Base-by-base conservation (phyloP, 2,888 invertebrate genomes). In the Germaria angustata region DNA sequence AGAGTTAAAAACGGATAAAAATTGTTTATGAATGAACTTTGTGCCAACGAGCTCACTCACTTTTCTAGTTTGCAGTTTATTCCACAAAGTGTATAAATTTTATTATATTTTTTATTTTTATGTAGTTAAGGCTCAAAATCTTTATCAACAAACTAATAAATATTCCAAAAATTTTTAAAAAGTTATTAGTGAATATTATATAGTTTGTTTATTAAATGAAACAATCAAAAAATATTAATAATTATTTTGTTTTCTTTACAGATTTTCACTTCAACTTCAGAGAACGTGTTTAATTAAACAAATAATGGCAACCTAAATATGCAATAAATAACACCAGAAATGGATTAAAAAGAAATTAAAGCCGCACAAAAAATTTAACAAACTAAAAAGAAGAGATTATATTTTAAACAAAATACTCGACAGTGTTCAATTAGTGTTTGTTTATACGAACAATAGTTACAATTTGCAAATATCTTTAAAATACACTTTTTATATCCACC, bases 381-480 rank as follows among this genome's bases (percentile, higher is more conserved):
- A 65, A 34, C 36, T 39, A 68, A n/a, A 46, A 13, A 46, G 24
- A 55, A 32, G 46, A 13, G 22, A 39, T 17, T 36, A 24, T 41
- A 41, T 57, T 78, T 72, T 13, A 13, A 20, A 72, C 34, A 22
- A 63, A 69, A 51, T 36, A 55, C 53, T 61, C 22, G 13, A 20
- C n/a, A 20, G 66, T 68, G 61, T 80, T 73, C 63, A 69, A 75
- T 75, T 63, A 75, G 39, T 65, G 24, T 22, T 71, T 65, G 53
- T 55, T 71, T 77, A 49, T 59, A 24, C 32, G 15, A 55, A 75
- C 53, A 55, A 65, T 36, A 34, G 24, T 53, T 32, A 55, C 63
- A 36, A 55, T 55, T 44, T 55, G 34, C 15, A 61, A 63, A 65
- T 28, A 69, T 22, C 4, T 55, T 22, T 24, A 13, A 49, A 57